Base-by-base conservation (phyloP, 1,140 invertebrate species). In the Conopomorpha cramerella region DNA sequence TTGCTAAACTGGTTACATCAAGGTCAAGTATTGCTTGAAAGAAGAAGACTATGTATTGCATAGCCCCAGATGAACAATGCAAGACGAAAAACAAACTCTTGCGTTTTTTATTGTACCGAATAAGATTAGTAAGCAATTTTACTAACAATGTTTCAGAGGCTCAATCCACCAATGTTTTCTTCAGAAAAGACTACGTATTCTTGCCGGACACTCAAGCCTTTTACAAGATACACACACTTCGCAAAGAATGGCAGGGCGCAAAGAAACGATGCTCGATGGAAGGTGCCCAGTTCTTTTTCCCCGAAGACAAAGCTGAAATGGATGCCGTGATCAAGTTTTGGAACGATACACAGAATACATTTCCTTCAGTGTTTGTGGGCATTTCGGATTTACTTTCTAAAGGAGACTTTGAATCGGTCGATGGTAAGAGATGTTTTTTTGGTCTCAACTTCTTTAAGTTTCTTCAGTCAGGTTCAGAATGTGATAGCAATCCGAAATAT, bases 171-270 rank as follows among this genome's bases (percentile, higher is more conserved):
- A 36, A 37, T 1, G 49, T 48, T 14, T 66, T 57, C 31, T 68
- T 68, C 36, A 37, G 64, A 15, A 54, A 53, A 16, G 61, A 65
- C 28, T 68, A 65, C 39, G 44, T 32, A 13, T 68, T 51, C 34
- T 27, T 59, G 12, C 40, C 49, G 10, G 38, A 39, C 4, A 44
- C 43, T 3, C 18, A 43, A 13, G 53, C 46, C 32, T 68, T 68
- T 30, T 68, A 68, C 41, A 68, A 74, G 45, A 53, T 71, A 0
- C 55, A 66, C 19, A 67, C 64, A 0, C 23, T 60, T 16, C 32
- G 31, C 3, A 59, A 47, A 36, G 51, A 41, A 12, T 71, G 57
- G 60, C 10, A 43, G 16, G 52, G 63, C 13, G 64, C 64, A 1
- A 64, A 50, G 25, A 33, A 41, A 3, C 42, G 34, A 8, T 71